Evolutionary conservation across 2,113 vertebrate species (phyloP).

Genomic region (Solea solea): DNA sequence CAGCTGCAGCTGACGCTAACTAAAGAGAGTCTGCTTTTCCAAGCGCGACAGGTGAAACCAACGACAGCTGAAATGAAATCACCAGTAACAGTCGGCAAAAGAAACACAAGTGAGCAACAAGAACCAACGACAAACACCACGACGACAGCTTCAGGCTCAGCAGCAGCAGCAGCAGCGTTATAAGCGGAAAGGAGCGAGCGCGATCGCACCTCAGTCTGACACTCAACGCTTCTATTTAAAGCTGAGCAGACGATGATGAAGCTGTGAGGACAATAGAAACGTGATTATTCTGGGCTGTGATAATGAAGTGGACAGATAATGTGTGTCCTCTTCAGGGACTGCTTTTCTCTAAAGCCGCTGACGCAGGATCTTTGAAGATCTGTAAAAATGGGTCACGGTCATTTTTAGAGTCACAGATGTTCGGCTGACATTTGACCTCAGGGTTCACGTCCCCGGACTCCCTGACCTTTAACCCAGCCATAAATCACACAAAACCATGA

Average conservation of each 20-base stretch:
- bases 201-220: no score
- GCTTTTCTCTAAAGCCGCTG: neutral
- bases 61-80: neutral
- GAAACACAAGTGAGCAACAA: neutral
- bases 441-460: neutral
- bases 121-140: neutral
- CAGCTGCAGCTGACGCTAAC: conserved; percentile 19
- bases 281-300: no score
- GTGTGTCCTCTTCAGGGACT: no score
- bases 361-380: conserved; percentile 17
- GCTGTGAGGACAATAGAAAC: no score
- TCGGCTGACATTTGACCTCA: conserved; percentile 41
- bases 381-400: conserved; percentile 28
- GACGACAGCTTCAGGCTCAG: neutral
- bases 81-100: neutral
- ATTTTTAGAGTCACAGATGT: conserved; percentile 40
- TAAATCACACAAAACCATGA: conserved; percentile 11
- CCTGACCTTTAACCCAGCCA: conserved; percentile 5
- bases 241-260: no score
- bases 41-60: conserved; percentile 8
- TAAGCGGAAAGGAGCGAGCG: neutral
- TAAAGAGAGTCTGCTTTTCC: neutral
- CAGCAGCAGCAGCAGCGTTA: neutral
- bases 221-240: no score
- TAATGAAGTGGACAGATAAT: no score